Evolutionary conservation across 2,797 vertebrate species (phyloP), one percentile per base, ranked within the genome.

Genomic region (Telmatherina bonti): DNA sequence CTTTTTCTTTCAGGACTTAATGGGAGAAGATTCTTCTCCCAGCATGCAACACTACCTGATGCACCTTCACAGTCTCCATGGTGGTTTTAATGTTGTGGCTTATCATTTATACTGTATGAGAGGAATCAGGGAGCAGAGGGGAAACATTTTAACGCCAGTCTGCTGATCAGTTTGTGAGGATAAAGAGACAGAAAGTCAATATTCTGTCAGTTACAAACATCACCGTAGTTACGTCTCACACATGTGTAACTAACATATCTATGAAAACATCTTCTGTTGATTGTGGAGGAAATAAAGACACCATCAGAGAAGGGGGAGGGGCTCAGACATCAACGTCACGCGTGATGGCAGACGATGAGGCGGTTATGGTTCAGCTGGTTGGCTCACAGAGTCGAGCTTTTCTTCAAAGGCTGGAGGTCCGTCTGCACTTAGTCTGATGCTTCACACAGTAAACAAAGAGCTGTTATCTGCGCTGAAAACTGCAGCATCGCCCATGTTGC

Each of bases 341-440:
- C 33, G 47, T 24, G 77, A 77, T 16, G 38, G 55, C 58, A 57
- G 74, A 74, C 38, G 49, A 61, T 24, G 15, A 67, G 57, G 62
- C 33, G 55, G 51, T 70, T 79, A 62, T 67, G 74, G 72, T 74
- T 73, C 59, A 45, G 72, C 66, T 80, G 74, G 77, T 49, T 51
- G 31, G 41, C 61, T 82, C 83, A 62, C 73, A 69, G 51, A 77
- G 81, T 74, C 83, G 74, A 76, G 70, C 55, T 82, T 78, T 67
- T 73, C 79, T 84, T 83, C 78, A 83, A 79, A 82, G 79, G 62
- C 38, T 4, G 52, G 43, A 62, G 70, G 55, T 80, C 79, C 59
- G 70, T 83, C 75, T 79, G 70, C 45, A 52, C 45, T 65, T 43
- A 30, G 47, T 41, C 70, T 67, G 72, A 71, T 58, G 71, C 70